A percentile compares a stretch with the other conserved stretches of the same genome.
These are phyloP conservation scores for Cyrtodaria siliqua DNA, from an alignment of 2,888 invertebrate species.

Conservation along the genomic window DNA sequence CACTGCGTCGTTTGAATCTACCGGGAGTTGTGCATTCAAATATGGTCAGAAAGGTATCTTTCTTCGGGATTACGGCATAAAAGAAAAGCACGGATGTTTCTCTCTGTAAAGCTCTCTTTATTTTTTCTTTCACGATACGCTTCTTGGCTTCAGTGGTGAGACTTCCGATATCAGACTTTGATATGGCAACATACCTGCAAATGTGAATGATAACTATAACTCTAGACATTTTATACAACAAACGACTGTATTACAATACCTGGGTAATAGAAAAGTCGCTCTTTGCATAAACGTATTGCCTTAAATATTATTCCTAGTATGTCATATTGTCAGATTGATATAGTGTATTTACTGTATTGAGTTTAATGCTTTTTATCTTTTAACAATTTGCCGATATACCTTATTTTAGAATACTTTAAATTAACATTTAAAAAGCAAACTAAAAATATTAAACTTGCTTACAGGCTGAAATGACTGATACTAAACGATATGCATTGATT, in stretches of 20 bases:
- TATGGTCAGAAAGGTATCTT: conserved; percentile 48
- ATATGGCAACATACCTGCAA: conserved; percentile 44
- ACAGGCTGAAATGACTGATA: conserved; percentile 54
- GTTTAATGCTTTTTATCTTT: no score
- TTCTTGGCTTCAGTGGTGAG: conserved; percentile 5
- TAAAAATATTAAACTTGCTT: no score
- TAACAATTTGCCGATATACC: no score
- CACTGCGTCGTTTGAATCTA: conserved; percentile 44
- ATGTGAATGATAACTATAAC: no score
- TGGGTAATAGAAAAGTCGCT: no score
- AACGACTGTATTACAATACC: no score
- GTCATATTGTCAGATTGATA: no score
- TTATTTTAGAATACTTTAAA: not conserved
- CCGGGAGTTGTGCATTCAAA: conserved; percentile 62
- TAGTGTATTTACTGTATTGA: no score
- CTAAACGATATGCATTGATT: conserved; percentile 49
- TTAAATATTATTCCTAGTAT: no score
- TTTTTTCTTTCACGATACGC: conserved; percentile 38
- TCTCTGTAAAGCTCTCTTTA: conserved; percentile 44
- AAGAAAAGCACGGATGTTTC: conserved; percentile 62
- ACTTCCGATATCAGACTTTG: not conserved
- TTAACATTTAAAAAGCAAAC: not conserved
- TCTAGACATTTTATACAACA: no score
- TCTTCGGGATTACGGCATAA: conserved; percentile 49
- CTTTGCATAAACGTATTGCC: not conserved